These are phyloP conservation scores for Melanotaenia parkinsoni DNA, from an alignment of 2,797 vertebrate species.

Conservation along the genomic window DNA sequence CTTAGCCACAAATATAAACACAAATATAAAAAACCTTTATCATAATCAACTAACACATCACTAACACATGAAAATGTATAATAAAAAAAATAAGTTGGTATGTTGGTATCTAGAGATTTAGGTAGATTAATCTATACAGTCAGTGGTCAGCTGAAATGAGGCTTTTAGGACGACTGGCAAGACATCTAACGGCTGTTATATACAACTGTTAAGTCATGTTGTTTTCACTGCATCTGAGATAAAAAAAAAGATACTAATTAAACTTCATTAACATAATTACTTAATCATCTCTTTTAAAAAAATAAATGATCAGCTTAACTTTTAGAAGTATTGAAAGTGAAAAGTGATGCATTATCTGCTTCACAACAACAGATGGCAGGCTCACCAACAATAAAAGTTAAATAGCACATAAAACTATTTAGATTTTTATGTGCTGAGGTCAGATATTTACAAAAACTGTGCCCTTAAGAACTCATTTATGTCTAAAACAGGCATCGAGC, in stretches of 20 bases:
- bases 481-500: not conserved
- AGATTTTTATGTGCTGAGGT: not conserved
- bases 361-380: not conserved
- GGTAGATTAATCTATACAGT: not conserved
- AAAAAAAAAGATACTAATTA: no score
- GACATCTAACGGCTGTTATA: no score
- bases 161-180: no score
- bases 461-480: not conserved
- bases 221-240: no score
- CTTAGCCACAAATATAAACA: not conserved
- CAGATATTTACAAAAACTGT: not conserved
- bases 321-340: not conserved
- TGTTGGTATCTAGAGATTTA: not conserved
- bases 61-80: not conserved
- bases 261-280: no score
- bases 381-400: not conserved
- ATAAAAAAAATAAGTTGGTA: not conserved
- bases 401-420: not conserved
- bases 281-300: no score
- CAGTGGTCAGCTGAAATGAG: not conserved
- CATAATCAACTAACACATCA: not conserved
- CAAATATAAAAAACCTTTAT: not conserved
- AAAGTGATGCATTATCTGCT: not conserved
- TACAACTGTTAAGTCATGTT: no score
- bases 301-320: not conserved